Evolutionary conservation across 2,888 invertebrate species (phyloP), one percentile per base, ranked within the genome.

Genomic region (Phaonia tiefii): DNA sequence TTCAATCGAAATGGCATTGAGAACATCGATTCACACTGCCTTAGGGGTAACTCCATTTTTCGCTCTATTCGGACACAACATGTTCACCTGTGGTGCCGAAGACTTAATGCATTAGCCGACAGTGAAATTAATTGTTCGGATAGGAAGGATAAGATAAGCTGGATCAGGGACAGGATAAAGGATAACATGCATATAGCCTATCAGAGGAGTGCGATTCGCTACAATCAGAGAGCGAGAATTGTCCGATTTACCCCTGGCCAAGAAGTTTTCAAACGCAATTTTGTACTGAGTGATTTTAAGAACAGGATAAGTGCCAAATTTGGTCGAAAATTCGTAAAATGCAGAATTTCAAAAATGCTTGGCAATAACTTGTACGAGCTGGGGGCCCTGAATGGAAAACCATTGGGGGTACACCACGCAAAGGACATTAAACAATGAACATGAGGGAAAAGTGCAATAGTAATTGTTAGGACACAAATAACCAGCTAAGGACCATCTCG

Each of bases 1-100:
- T n/a, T 67, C 79, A 0, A 79, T 80, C 2, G 67, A 78, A 2
- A 65, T 60, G 15, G 79, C 80, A 0, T 15, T 75, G n/a, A 25
- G 80, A 8, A 73, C 25, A 1, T 71, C 75, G 1, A 31, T 67
- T 4, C 71, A 78, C 44, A 17, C 73, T 13, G 51, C 70, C 2
- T 82, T 46, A 0, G 73, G 82, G 11, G 63, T 79, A 2, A 56
- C 76, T 15, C 80, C 74, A 3, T 82, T 78, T 44, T 78, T 75
- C 11, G 60, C 67, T 0, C 26, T 82, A 0, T 83, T 82, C 10
- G 56, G 56, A 1, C 26, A 56, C 26, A 56, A 56, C n/a, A 56
- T 56, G 56, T 56, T 26, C 7, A 56, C 56, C 26, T 26, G n/a
- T 13, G 76, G 70, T 5, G 17, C 22, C 20, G 72, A 26, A 65